Evolutionary conservation across 2,888 invertebrate genomes (phyloP).

Genomic region (Cyclophora punctaria): DNA sequence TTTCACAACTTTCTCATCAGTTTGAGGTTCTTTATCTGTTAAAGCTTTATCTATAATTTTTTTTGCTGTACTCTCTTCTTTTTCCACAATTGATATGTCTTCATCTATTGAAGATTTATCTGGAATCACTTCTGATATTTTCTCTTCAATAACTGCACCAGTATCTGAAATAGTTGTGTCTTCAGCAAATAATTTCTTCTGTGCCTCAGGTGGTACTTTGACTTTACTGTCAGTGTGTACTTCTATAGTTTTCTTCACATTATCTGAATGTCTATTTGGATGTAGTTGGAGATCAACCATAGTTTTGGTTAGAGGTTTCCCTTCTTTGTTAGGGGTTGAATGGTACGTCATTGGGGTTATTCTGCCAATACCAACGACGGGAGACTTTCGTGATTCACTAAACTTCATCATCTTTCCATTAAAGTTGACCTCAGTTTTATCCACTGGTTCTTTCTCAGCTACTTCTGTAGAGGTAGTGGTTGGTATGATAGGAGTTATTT

Average conservation of each 20-base stretch:
- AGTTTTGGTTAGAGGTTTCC: constrained; percentile 61
- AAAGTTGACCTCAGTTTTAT: constrained; percentile 46
- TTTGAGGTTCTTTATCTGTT: background rate
- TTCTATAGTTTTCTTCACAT: constrained; percentile 64
- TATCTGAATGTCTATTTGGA: constrained; percentile 61
- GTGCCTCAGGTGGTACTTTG: constrained; percentile 33
- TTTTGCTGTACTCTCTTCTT: background rate
- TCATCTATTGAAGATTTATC: background rate
- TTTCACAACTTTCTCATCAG: background rate
- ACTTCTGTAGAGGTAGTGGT: constrained; percentile 27
- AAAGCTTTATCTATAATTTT: background rate
- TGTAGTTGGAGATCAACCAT: constrained; percentile 65
- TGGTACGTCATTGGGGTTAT: constrained; percentile 63
- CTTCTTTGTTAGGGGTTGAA: constrained; percentile 66
- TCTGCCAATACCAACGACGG: constrained; percentile 48
- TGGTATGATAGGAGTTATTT: constrained; percentile 29
- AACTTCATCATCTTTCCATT: constrained; percentile 60
- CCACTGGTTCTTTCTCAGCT: constrained; percentile 24
- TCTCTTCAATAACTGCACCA: constrained; percentile 3
- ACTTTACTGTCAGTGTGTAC: constrained; percentile 57
- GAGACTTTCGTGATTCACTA: constrained; percentile 60
- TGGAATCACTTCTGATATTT: background rate
- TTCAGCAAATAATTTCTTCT: background rate
- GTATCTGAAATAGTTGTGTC: background rate
- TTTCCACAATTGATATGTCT: background rate